Evolutionary conservation across 2,888 invertebrate genomes (phyloP).

Genomic region (Morpho achilles): DNA sequence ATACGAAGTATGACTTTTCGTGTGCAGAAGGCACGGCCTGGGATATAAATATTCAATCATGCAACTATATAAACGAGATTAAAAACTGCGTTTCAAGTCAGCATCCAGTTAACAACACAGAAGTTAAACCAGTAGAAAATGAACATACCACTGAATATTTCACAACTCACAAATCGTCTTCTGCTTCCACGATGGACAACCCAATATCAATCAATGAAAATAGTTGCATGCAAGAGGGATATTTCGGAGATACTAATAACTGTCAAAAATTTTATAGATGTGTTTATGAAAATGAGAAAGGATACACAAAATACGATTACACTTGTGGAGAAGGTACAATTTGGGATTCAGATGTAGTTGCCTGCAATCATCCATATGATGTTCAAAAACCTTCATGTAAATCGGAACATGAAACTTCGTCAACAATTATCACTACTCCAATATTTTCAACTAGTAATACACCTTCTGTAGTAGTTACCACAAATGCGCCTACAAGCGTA

Average conservation of each 20-base stretch:
- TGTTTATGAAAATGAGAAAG: slow-evolving; percentile 80
- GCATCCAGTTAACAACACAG: slow-evolving; percentile 9
- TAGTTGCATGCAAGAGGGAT: slow-evolving; percentile 80
- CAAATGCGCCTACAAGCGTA: slow-evolving; percentile 25
- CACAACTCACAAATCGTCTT: slow-evolving; percentile 20
- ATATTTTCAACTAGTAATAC: slow-evolving; percentile 21
- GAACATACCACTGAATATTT: slow-evolving; percentile 10
- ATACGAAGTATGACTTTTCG: slow-evolving; percentile 77
- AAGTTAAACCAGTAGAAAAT: slow-evolving; percentile 8
- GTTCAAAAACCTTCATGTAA: slow-evolving; percentile 57
- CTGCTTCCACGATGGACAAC: slow-evolving; percentile 18
- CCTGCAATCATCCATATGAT: slow-evolving; percentile 66
- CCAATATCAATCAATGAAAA: slow-evolving; percentile 17
- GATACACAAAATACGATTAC: slow-evolving; percentile 83
- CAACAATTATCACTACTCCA: slow-evolving; percentile 27
- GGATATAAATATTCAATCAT: slow-evolving; percentile 81
- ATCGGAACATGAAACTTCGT: slow-evolving; percentile 23
- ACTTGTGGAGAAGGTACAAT: slow-evolving; percentile 87
- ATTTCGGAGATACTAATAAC: slow-evolving; percentile 82
- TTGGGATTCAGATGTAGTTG: slow-evolving; percentile 84
- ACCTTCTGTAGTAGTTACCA: slow-evolving; percentile 22
- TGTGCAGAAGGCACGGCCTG: slow-evolving; percentile 85
- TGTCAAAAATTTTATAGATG: slow-evolving; percentile 90
- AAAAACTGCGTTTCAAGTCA: slow-evolving; percentile 19
- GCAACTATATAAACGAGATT: slow-evolving; percentile 51